Evolutionary conservation across 2,888 invertebrate genomes (phyloP).

Genomic region (Chelonus formosanus): DNA sequence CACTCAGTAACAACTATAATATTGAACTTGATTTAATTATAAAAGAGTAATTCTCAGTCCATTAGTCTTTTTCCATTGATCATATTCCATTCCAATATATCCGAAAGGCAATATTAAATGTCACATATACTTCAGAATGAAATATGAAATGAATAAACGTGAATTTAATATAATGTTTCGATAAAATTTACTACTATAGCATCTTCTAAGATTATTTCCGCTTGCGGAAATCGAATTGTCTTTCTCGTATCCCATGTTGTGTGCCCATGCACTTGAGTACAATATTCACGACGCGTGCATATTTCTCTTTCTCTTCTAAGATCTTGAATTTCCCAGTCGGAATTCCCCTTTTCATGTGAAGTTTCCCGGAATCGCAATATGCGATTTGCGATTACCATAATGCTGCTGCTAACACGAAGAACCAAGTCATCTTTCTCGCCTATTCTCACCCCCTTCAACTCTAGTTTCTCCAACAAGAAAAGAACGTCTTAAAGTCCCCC

Average conservation of each 20-base stretch:
- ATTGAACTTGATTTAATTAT: too few relatives aligned
- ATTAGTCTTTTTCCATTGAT: too few relatives aligned
- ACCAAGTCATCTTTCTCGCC: constrained; percentile 13
- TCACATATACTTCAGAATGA: too few relatives aligned
- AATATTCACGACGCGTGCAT: constrained; percentile 37
- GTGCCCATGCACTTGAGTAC: constrained; percentile 26
- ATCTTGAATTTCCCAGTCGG: background rate
- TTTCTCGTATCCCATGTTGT: constrained; percentile 27
- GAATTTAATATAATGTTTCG: background rate
- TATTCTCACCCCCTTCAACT: background rate
- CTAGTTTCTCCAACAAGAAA: too few relatives aligned
- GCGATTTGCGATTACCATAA: constrained; percentile 55
- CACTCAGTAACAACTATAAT: too few relatives aligned
- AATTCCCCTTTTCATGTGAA: background rate
- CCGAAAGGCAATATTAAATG: too few relatives aligned
- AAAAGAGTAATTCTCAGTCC: too few relatives aligned
- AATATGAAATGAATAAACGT: too few relatives aligned
- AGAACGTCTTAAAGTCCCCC: too few relatives aligned
- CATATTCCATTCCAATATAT: too few relatives aligned
- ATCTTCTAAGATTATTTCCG: constrained; percentile 2
- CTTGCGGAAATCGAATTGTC: constrained; percentile 28
- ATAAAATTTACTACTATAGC: background rate
- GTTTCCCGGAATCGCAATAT: background rate
- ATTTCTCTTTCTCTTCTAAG: background rate
- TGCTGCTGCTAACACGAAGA: constrained; percentile 42